Evolutionary conservation across 2,797 vertebrate species (phyloP), one percentile per base, ranked within the genome.

Genomic region (Sparidentex hasta): DNA sequence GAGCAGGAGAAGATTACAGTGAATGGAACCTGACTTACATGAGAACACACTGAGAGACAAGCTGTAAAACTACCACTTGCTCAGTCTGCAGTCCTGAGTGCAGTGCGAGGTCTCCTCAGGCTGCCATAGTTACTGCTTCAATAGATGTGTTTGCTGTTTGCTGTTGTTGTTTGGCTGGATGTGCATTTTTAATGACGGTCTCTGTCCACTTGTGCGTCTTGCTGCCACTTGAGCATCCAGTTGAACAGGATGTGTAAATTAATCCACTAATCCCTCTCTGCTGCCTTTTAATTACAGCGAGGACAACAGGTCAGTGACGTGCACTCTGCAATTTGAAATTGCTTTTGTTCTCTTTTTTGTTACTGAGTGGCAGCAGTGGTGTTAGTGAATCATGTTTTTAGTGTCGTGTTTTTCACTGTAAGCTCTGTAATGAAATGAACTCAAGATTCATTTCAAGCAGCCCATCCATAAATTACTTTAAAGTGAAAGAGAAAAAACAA

Each of bases 241-340:
- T 57, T 83, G 78, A 90, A 82, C 80, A 79, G 72, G 65, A 79
- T 71, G 80, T 80, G 81, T 83, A 80, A 86, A 90, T 88, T 64
- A 81, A 84, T 90, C 79, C 58, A 71, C 74, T 91, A 89, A 90
- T 92, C 86, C 85, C 78, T 80, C 78, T 80, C 62, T 58, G 76
- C 76, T 70, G 72, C 71, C 72, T 82, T 87, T 87, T 93, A 90
- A 92, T 92, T 90, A 87, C 68, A 79, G 65, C 3, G 17, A 71
- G 75, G 59, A 87, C 61, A 78, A 58, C 76, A 91, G 87, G 85
- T 88, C 87, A 86, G 55, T 75, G 56, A 20, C 55, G 70, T 70
- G 48, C 46, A 77, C 73, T 83, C 78, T 86, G 73, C 71, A 52
- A 5, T 75, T 81, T 81, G n/a, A 71, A 48, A 82, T 72, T 62